Evolutionary conservation across 2,888 invertebrate genomes (phyloP).

Genomic region (Hanleya hanleyi): DNA sequence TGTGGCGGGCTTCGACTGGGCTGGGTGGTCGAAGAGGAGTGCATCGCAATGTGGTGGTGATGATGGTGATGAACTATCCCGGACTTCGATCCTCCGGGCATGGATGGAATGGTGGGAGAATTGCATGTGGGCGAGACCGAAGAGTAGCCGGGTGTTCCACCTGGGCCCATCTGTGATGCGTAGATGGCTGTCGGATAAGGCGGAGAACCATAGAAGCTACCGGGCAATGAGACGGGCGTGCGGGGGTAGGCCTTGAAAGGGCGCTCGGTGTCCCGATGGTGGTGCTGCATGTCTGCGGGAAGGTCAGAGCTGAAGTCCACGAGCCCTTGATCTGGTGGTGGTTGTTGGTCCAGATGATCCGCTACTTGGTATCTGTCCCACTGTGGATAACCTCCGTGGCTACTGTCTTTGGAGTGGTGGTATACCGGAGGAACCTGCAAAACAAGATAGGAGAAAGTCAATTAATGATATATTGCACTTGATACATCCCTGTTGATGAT

Average conservation of each 20-base stretch:
- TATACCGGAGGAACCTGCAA: background rate
- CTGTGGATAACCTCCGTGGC: background rate
- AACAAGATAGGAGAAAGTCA: background rate
- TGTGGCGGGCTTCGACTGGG: background rate
- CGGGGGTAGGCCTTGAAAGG: constrained; percentile 41
- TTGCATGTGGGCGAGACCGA: background rate
- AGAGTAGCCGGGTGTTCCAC: background rate
- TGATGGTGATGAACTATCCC: background rate
- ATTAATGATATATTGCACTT: background rate
- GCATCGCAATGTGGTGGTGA: background rate
- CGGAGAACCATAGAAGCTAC: background rate
- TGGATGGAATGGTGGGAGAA: background rate
- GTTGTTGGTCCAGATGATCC: background rate
- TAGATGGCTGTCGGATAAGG: background rate
- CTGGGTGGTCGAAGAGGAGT: background rate
- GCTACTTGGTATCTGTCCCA: background rate
- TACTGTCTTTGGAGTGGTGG: background rate
- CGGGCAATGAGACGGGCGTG: constrained; percentile 3
- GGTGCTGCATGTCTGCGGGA: background rate
- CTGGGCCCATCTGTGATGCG: background rate
- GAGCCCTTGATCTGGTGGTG: background rate
- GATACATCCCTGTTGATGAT: no score
- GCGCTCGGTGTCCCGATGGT: constrained; percentile 21
- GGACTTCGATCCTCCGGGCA: background rate
- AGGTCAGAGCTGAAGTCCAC: background rate